Evolutionary conservation across 2,888 invertebrate genomes (phyloP).

Genomic region (Drosophila prostipennis): DNA sequence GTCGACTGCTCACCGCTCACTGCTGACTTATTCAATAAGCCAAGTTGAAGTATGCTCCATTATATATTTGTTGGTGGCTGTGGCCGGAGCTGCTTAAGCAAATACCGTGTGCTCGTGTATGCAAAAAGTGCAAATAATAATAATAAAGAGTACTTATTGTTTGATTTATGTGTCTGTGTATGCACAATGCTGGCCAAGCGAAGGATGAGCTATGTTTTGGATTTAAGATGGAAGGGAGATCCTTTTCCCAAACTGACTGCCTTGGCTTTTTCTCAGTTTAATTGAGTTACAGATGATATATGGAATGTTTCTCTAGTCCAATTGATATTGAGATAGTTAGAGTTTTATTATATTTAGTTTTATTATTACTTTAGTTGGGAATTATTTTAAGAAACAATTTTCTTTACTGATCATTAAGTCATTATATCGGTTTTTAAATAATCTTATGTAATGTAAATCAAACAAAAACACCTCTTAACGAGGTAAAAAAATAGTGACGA

Average conservation of each 20-base stretch:
- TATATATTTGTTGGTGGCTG: slow-evolving; percentile 53
- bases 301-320: background rate
- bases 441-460: too few relatives aligned
- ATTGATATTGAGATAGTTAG: background rate
- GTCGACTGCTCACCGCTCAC: slow-evolving; percentile 40
- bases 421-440: too few relatives aligned
- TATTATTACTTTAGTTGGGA: too few relatives aligned
- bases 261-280: background rate
- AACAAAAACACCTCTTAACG: too few relatives aligned
- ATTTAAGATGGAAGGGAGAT: slow-evolving; percentile 1
- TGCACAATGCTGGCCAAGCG: slow-evolving; percentile 63
- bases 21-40: slow-evolving; percentile 84
- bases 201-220: slow-evolving; percentile 33
- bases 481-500: too few relatives aligned
- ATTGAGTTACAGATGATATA: slow-evolving; percentile 9
- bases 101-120: slow-evolving; percentile 71
- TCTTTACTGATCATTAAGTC: too few relatives aligned
- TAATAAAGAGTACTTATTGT: slow-evolving; percentile 84
- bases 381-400: too few relatives aligned
- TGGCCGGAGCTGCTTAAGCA: slow-evolving; percentile 71
- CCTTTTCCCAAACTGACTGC: background rate
- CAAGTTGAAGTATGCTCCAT: slow-evolving; percentile 79
- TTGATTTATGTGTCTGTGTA: slow-evolving; percentile 84
- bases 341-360: too few relatives aligned
- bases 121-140: slow-evolving; percentile 83